Base-by-base conservation (phyloP, 2,888 invertebrate species). In the Gasteruption jaculator region DNA sequence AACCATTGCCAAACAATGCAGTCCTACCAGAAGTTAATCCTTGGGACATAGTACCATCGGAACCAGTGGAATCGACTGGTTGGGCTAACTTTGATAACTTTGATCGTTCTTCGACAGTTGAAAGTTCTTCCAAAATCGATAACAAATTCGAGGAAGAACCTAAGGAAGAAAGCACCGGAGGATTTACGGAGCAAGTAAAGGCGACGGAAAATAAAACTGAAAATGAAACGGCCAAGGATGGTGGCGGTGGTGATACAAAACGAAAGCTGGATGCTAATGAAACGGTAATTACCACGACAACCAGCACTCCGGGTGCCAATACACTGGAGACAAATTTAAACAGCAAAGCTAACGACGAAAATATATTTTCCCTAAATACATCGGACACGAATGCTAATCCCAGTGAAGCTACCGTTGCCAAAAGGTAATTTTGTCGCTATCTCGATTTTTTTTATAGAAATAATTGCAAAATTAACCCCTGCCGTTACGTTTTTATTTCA, bases 31-130 rank as follows among this genome's bases (percentile, higher is more conserved):
- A 55, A 5, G 54, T 60, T 1, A 61, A 62, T 52, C 66, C 65
- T 7, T 70, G 69, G 68, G 61, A 61, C 22, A 49, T 53, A 12
- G 46, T 44, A 3, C 51, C 60, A 7, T 40, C 56, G 15, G 60
- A 61, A 33, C 51, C 60, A 10, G 49, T 58, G 19, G 63, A 65
- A 37, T 58, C 60, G n/a, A 56, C 62, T 5, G 65, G 61, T 19
- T 70, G 69, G 69, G 69, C 69, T 14, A 68, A 69, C 51, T 68
- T 70, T 45, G 66, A 67, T 31, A 62, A 61, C 47, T 65, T 65
- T 20, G 65, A 65, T 8, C 58, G 52, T 29, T 47, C 56, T 5
- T 47, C 61, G 21, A 58, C 42, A 40, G 53, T 53, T 45, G 56
- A 58, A 24, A 56, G 48, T 19, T 38, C 48, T 31, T 34, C 45